Base-by-base conservation (phyloP, 2,888 invertebrate genomes). In the Drosophila suboccidentalis region DNA sequence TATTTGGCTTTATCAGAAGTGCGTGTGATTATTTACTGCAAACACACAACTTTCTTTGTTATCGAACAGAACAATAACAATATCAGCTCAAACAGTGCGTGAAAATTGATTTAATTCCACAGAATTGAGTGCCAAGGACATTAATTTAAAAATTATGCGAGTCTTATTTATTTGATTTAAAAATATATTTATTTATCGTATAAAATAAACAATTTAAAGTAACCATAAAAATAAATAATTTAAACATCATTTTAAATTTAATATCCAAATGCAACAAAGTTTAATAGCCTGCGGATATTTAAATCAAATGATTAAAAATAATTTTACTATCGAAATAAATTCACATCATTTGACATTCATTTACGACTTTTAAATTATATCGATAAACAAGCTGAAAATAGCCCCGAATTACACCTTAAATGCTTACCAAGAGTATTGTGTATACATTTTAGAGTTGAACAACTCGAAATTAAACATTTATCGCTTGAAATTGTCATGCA, bases 391-490 rank as follows among this genome's bases (percentile, higher is more conserved):
- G 13, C 19, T 50, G 34, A 36, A 34, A 13, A 17, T 34, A 15
- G 46, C 17, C 9, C 3, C 3, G 3, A 19, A 22, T 8, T 46
- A 3, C 8, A 9, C 19, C 4, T 17, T 49, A 32, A 32, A 32
- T 49, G 32, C 17, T 6, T n/a, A 50, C 22, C 36, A n/a, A 15
- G 34, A 22, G 46, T 32, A 17, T 17, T 17, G 17, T 29, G 46
- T 32, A 38, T 44, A 32, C 50, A 54, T 38, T 47, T 32, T 41
- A 6, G 4, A 19, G 17, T 39, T 38, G 11, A 9, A n/a, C 32
- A 32, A 71, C 53, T 13, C 36, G 13, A 32, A 38, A 61, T 72
- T 68, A 17, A 69, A 49, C 19, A 57, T 75, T 39, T 61, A 50
- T 63, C 36, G 47, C 57, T 5, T 41, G 22, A 29, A 47, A 22